These are phyloP conservation scores for Etheostoma perlongum DNA, from an alignment of 2,797 vertebrate genomes.

Conservation along the genomic window DNA sequence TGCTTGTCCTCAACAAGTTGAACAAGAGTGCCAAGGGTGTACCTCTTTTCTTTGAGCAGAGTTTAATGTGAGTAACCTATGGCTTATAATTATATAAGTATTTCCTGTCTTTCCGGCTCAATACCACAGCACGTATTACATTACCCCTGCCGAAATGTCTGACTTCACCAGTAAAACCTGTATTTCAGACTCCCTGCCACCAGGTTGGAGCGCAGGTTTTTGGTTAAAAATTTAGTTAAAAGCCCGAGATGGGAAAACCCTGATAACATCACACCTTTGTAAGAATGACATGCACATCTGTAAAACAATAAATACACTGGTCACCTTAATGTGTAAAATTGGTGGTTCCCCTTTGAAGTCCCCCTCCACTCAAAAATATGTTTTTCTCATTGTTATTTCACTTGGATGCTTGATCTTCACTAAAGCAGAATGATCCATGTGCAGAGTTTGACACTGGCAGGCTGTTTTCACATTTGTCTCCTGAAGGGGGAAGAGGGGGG, in stretches of 20 bases:
- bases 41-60: too few relatives aligned
- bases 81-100: too few relatives aligned
- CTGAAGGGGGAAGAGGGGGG: neutral
- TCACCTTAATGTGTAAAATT: neutral
- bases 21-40: too few relatives aligned
- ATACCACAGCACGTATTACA: neutral
- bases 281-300: neutral
- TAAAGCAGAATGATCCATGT: neutral
- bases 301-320: neutral
- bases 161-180: neutral
- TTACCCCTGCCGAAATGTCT: neutral
- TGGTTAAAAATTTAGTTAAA: neutral
- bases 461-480: neutral
- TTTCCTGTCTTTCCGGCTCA: neutral
- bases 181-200: neutral
- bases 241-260: neutral
- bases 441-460: neutral
- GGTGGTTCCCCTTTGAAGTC: neutral
- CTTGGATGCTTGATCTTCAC: neutral
- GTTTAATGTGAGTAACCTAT: too few relatives aligned
- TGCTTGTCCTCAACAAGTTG: too few relatives aligned
- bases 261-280: neutral
- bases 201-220: neutral
- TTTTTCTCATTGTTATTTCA: neutral
- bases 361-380: neutral